Evolutionary conservation across 2,113 vertebrate genomes (phyloP), one percentile per base, ranked within the genome.

Genomic region (Perca schrenkii): DNA sequence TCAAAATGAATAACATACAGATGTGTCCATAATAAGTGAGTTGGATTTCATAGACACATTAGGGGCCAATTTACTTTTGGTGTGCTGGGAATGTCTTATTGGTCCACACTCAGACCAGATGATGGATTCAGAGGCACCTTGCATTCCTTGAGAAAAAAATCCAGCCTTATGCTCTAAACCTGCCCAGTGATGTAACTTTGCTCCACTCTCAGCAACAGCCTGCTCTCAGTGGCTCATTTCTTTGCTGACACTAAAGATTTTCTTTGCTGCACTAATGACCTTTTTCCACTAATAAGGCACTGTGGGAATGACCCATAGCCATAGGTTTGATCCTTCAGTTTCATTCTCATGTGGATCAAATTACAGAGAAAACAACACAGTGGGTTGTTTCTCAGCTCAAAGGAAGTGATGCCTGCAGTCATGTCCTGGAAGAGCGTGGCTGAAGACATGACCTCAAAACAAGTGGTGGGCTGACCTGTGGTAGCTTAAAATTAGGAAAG

Each of bases 261-360:
- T 77, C 53, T 87, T 77, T 79, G 80, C 71, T 74, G 60, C 66
- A 47, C 71, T 84, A 75, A 83, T 87, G 75, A 88, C 87, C 69
- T 54, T 72, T 70, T 73, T 66, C 68, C 8, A 46, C 57, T 84
- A 84, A 79, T 80, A 87, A 80, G 77, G 81, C 79, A 78, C 83
- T 63, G 61, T 76, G 71, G 78, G 84, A 40, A 64, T 79, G 75
- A 80, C 88, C 83, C 74, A 34, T 69, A 58, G 40, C 73, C 47
- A 19, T 46, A 50, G 49, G 21, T 74, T 73, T 80, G 73, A 64
- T 82, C 54, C 70, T 54, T n/a, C 4, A 22, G 46, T 57, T 65
- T 46, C 64, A 65, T 82, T 89, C 74, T 86, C 88, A 89, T 76
- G 74, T 89, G 84, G 87, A 54, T 89, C 67, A 64, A 63, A 86